Evolutionary conservation across 2,888 invertebrate species (phyloP).

Genomic region (Hyles lineata): DNA sequence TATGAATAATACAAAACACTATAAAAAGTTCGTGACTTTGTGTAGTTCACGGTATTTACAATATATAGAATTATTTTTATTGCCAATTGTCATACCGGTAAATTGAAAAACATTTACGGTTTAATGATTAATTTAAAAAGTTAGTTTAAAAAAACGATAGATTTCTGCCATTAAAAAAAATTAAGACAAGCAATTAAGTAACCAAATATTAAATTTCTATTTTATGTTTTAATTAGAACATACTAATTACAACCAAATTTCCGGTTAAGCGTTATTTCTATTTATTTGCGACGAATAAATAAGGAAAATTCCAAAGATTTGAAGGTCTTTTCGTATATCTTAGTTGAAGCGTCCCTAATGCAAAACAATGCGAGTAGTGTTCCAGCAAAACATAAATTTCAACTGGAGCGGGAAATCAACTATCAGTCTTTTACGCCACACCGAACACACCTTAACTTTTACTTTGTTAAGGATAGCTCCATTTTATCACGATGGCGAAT

Average conservation of each 20-base stretch:
- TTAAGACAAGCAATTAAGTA: too few relatives aligned
- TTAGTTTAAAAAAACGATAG: too few relatives aligned
- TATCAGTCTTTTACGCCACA: constrained; percentile 3
- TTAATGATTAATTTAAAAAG: too few relatives aligned
- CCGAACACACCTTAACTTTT: constrained; percentile 1
- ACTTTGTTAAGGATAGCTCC: not conserved
- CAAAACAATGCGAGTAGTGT: not conserved
- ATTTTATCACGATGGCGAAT: not conserved
- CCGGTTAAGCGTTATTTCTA: not conserved
- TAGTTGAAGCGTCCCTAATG: not conserved
- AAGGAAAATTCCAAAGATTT: not conserved
- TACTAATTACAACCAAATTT: not conserved
- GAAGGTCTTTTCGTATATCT: not conserved
- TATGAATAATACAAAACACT: too few relatives aligned
- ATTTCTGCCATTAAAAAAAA: too few relatives aligned
- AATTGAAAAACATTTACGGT: too few relatives aligned
- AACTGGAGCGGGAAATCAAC: constrained; percentile 1
- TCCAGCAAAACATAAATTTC: not conserved
- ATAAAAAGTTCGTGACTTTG: too few relatives aligned
- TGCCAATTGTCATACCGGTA: too few relatives aligned
- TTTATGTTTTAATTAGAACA: too few relatives aligned
- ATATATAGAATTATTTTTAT: too few relatives aligned
- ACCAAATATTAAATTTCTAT: too few relatives aligned
- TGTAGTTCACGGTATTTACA: too few relatives aligned
- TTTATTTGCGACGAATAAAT: not conserved